Percentiles rank a stretch among this genome's conserved stretches.
Conservation (phyloP, 2,888 invertebrate species). For the Nipponacmea schrenckii region DNA sequence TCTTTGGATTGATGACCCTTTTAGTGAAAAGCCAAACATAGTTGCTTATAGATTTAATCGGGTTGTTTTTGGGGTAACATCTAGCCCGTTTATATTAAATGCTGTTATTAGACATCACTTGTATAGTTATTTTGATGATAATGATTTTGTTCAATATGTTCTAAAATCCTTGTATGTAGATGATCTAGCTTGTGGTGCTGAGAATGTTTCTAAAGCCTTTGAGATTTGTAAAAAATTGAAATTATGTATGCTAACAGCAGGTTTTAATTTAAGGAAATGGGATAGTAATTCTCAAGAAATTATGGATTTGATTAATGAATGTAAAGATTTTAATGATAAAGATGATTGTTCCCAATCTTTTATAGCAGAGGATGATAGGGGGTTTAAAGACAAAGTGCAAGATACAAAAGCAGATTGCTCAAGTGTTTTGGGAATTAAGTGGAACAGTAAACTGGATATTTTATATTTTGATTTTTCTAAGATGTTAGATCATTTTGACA, state of each 20-base stretch:
- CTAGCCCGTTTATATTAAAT: not conserved
- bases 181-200: not conserved
- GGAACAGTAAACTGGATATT: not conserved
- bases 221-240: not conserved
- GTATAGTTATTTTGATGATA: not conserved
- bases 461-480: not conserved
- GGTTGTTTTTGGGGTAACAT: not conserved
- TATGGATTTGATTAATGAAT: not conserved
- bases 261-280: conserved; percentile 3
- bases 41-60: conserved; percentile 3
- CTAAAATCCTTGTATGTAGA: not conserved
- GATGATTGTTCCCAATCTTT: not conserved
- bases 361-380: not conserved
- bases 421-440: not conserved
- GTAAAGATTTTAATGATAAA: not conserved
- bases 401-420: not conserved
- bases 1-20: not conserved
- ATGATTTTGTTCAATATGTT: not conserved
- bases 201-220: not conserved
- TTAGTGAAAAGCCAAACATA: not conserved
- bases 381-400: not conserved
- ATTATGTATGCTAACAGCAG: not conserved
- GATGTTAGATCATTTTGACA: not conserved
- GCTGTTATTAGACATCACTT: not conserved
- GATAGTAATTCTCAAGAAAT: not conserved